Base-by-base conservation (phyloP, 2,888 invertebrate genomes). In the Torymus auratus region DNA sequence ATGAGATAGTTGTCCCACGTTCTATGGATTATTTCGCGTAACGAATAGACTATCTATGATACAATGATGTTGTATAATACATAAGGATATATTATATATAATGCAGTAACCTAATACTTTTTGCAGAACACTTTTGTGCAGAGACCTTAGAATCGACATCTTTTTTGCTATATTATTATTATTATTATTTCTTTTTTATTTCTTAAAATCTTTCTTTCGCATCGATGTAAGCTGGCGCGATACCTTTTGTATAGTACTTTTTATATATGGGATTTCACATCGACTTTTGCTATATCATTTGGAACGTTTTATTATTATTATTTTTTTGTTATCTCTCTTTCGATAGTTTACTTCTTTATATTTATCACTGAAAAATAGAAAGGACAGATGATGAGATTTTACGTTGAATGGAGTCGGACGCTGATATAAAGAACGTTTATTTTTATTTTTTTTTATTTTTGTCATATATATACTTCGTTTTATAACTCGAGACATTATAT, bases 21-120 rank as follows among this genome's bases (percentile, higher is more conserved):
- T 14, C 52, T 64, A 20, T 69, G 62, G 28, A 79, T 69, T 58
- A 53, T 64, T n/a, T 76, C n/a, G 20, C 55, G 7, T 73, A 68
- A 77, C 58, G 64, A 23, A 80, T 69, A 77, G 73, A 81, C 62
- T 81, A 77, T 69, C 68, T 77, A 72, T 81, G 72, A 77, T 73
- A 77, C 72, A 77, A 52, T 73, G 68, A 61, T 50, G 72, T 69
- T 68, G 62, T 75, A 80, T 65, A 76, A 71, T 80, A 80, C 75
- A 61, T 65, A 61, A 71, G 74, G 20, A 75, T 62, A 68, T 73
- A 55, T 20, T 65, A 50, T 58, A 61, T 65, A 41, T 50, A n/a
- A 60, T 71, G 62, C 28, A 78, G 50, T 74, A 80, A 77, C 72
- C 73, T 81, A 81, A 81, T 81, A 81, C 77, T 81, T 69, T 81